Base-by-base conservation (phyloP, 1,140 invertebrate species). In the Euura saliciscinereae region DNA sequence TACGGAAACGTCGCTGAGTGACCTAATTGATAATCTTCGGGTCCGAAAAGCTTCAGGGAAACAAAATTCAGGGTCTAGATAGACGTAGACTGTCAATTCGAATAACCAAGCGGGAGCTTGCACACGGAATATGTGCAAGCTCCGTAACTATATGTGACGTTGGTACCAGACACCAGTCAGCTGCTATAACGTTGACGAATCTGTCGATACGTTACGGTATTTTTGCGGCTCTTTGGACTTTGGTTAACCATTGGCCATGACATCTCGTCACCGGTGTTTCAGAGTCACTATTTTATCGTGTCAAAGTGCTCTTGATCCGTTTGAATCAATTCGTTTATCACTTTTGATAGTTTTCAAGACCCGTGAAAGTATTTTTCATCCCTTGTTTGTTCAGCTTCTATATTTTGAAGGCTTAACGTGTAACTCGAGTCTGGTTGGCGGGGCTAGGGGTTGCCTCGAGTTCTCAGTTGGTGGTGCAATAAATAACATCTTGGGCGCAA, bases 121-220 rank as follows among this genome's bases (percentile, higher is more conserved):
- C 28, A 28, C 28, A 28, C 28, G 28, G 28, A 28, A 28, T 28
- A 28, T 28, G 28, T 28, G 28, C 28, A 28, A 28, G 28, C 28
- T 28, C 28, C 28, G 13, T 59, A 59, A 59, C 51, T 59, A 59
- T 6, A 11, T n/a, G 51, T 59, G 51, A 59, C 51, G 51, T 59
- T n/a, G 13, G 8, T 59, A 6, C 13, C 8, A 59, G 51, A 8
- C 51, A 59, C 8, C 51, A 59, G 51, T 59, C 51, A 59, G 51
- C 13, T 59, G 51, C 51, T 59, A 59, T 0, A 8, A n/a, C 51
- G 13, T 59, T 59, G 51, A 59, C 6, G 51, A 59, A 59, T 59
- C 51, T 59, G 51, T 59, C 51, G 51, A 59, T 59, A 59, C 51
- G 51, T n/a, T 59, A 59, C 51, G 51, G 51, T 59, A 6, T 59